Evolutionary conservation across 2,888 invertebrate genomes (phyloP).

Genomic region (Lasius platythorax): DNA sequence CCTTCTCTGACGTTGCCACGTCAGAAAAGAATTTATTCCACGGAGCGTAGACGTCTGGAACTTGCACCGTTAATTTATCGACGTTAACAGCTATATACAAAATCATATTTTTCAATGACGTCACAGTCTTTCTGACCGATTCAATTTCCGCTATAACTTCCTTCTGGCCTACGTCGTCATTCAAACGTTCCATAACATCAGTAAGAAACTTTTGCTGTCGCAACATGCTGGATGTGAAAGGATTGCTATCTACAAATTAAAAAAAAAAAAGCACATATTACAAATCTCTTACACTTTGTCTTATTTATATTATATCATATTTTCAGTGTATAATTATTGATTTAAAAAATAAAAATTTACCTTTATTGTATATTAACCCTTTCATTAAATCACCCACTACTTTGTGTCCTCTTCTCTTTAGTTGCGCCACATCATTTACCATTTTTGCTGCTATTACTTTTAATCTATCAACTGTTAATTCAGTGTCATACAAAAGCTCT

Average conservation of each 20-base stretch:
- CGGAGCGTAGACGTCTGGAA: conserved; percentile 87
- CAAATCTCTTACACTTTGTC: background rate
- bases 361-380: conserved; percentile 87
- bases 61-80: conserved; percentile 86
- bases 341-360: conserved; percentile 17
- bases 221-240: conserved; percentile 90
- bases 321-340: background rate
- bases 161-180: conserved; percentile 86
- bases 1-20: conserved; percentile 78
- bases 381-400: conserved; percentile 89
- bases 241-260: conserved; percentile 89
- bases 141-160: conserved; percentile 86
- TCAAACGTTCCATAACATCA: conserved; percentile 88
- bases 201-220: conserved; percentile 93
- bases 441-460: conserved; percentile 93
- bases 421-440: conserved; percentile 92
- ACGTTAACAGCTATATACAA: conserved; percentile 92
- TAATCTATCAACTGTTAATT: conserved; percentile 91
- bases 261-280: conserved; percentile 21
- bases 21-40: conserved; percentile 87
- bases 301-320: conserved; percentile 27
- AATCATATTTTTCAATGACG: conserved; percentile 88
- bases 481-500: conserved; percentile 91
- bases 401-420: conserved; percentile 91
- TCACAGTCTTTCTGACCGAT: conserved; percentile 88